Percentiles rank a stretch among this genome's conserved stretches.
Conservation (phyloP, 2,888 invertebrate genomes). For the Syrista parreyssii region DNA sequence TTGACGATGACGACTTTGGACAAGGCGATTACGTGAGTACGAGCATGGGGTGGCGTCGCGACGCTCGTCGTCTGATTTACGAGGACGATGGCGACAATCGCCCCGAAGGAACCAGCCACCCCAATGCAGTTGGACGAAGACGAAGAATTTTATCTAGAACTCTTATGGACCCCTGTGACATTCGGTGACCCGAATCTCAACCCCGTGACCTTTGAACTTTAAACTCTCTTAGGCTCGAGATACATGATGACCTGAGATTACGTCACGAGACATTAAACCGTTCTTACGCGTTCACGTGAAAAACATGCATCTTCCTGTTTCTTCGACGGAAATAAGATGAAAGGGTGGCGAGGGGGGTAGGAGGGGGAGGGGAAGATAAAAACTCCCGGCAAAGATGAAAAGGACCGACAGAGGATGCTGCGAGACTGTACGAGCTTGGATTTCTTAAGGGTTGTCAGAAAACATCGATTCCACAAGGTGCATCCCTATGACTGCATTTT, state of each 20-base stretch:
- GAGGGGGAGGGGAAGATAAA: too few species aligned
- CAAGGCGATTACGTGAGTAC: background rate
- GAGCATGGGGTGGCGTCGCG: background rate
- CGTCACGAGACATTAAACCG: background rate
- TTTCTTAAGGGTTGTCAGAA: too few species aligned
- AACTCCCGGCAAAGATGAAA: too few species aligned
- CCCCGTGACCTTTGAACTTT: background rate
- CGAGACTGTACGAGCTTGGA: too few species aligned
- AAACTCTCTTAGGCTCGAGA: background rate
- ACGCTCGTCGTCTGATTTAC: background rate
- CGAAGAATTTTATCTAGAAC: background rate
- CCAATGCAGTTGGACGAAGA: background rate
- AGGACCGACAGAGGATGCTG: too few species aligned
- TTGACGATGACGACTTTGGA: background rate
- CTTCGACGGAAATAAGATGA: background rate
- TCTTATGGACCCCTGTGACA: background rate
- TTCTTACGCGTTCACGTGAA: background rate
- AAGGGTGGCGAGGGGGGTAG: background rate
- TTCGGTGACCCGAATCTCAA: background rate
- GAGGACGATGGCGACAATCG: background rate
- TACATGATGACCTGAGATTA: too few species aligned
- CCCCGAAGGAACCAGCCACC: background rate
- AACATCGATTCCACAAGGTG: too few species aligned
- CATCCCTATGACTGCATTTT: too few species aligned
- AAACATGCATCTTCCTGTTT: background rate